Evolutionary conservation across 92 coral and sea anemone species (phyloP).

Genomic region (Epizoanthus illoricatus): DNA sequence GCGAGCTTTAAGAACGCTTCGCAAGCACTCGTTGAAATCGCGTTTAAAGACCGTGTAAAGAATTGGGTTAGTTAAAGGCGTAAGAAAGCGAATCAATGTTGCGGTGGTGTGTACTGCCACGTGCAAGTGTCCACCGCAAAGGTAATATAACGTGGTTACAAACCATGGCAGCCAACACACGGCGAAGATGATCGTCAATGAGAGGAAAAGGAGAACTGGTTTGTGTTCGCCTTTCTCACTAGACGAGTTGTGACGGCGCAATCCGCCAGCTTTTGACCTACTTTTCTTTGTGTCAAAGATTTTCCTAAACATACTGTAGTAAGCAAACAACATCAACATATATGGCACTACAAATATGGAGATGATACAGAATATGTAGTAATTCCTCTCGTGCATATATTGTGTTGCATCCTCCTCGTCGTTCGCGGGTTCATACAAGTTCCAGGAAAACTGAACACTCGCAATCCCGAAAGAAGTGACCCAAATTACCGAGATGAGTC

Average conservation of each 20-base stretch:
- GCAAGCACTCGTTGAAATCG: slow-evolving; percentile 16
- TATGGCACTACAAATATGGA: slow-evolving; percentile 19
- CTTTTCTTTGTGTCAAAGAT: slow-evolving; percentile 10
- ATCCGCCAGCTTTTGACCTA: neutral
- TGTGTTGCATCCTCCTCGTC: neutral
- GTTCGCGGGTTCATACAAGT: slow-evolving; percentile 15
- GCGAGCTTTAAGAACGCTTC: slow-evolving; percentile 1
- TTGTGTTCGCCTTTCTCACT: slow-evolving; percentile 6
- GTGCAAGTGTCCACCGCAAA: slow-evolving; percentile 12
- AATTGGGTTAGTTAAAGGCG: slow-evolving; percentile 22
- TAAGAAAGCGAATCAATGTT: slow-evolving; percentile 10
- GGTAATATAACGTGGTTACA: slow-evolving; percentile 10
- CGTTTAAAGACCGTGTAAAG: slow-evolving; percentile 29
- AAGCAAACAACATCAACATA: slow-evolving; percentile 23
- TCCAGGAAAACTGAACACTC: slow-evolving; percentile 29
- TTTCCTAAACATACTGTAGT: slow-evolving; percentile 26
- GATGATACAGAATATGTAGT: slow-evolving; percentile 26
- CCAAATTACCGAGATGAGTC: slow-evolving; percentile 21
- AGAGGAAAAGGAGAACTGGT: slow-evolving; percentile 2
- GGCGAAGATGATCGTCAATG: slow-evolving; percentile 10
- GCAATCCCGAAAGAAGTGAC: slow-evolving; percentile 4
- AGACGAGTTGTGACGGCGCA: slow-evolving; percentile 8
- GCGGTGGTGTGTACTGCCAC: slow-evolving; percentile 1
- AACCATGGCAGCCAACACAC: slow-evolving; percentile 37
- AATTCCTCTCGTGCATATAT: slow-evolving; percentile 22